Evolutionary conservation across 2,797 vertebrate genomes (phyloP).

Genomic region (Ptychadena robeensis): DNA sequence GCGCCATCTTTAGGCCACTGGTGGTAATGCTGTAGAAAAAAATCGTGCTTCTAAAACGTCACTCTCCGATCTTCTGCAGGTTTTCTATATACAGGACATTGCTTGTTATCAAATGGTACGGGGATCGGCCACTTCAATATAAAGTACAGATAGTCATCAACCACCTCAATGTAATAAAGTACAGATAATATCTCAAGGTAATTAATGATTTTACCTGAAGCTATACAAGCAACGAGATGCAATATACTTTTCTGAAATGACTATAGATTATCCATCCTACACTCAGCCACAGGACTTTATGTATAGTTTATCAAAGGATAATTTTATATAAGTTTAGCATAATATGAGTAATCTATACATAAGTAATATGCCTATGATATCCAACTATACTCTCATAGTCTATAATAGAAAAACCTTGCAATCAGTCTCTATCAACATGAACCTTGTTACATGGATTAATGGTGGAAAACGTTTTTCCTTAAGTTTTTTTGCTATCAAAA

Average conservation of each 20-base stretch:
- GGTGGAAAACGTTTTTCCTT: too few relatives aligned
- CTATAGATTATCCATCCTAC: background rate
- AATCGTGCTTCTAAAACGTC: background rate
- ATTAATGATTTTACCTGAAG: background rate
- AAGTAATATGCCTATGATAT: too few relatives aligned
- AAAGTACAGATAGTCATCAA: too few relatives aligned
- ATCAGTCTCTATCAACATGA: too few relatives aligned
- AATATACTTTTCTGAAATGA: background rate
- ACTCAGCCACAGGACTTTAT: background rate
- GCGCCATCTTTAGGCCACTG: constrained; percentile 32
- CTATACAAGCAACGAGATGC: background rate
- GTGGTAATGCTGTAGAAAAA: background rate
- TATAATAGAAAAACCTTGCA: too few relatives aligned
- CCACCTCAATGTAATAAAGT: too few relatives aligned
- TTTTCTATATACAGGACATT: background rate
- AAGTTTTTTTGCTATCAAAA: too few relatives aligned
- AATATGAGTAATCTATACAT: too few relatives aligned
- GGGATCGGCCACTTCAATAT: background rate
- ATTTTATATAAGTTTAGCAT: too few relatives aligned
- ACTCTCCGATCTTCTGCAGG: background rate
- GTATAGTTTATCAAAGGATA: too few relatives aligned
- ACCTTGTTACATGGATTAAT: too few relatives aligned
- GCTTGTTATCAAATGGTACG: background rate
- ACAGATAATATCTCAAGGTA: background rate
- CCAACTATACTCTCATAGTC: too few relatives aligned